phyloP scores from a whole-genome alignment of 2,797 vertebrate species.

The Pipistrellus pygmaeus region DNA sequence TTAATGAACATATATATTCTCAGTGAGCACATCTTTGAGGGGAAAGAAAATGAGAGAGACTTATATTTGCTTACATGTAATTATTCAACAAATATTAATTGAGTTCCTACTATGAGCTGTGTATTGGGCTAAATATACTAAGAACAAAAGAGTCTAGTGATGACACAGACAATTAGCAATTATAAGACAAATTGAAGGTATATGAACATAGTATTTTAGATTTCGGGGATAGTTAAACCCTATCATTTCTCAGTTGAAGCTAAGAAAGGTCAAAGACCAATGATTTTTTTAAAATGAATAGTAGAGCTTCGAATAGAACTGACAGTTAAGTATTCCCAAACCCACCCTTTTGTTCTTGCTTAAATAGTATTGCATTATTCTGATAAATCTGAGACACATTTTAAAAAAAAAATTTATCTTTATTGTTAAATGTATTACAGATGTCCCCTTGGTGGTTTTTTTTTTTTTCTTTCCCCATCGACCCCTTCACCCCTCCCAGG shows the following conservation, averaged over 20 bases:
- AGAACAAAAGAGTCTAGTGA: neutral
- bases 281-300: neutral
- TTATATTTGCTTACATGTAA: constrained; percentile 38
- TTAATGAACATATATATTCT: neutral
- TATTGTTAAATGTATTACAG: no score
- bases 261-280: constrained; percentile 12
- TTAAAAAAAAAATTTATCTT: no score
- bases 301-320: neutral
- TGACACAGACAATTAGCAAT: constrained; percentile 19
- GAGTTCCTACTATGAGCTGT: neutral
- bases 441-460: no score
- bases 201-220: constrained; percentile 4
- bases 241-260: neutral
- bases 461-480: no score
- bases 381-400: constrained; percentile 4
- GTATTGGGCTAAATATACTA: neutral
- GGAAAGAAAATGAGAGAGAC: neutral
- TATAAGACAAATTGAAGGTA: neutral
- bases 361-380: constrained; percentile 29
- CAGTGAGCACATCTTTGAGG: neutral
- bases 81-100: constrained; percentile 40
- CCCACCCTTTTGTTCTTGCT: neutral
- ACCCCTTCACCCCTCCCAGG: no score
- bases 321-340: neutral
- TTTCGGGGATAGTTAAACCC: neutral